Conservation (phyloP, 2,797 vertebrate genomes). For the Liasis olivaceus region DNA sequence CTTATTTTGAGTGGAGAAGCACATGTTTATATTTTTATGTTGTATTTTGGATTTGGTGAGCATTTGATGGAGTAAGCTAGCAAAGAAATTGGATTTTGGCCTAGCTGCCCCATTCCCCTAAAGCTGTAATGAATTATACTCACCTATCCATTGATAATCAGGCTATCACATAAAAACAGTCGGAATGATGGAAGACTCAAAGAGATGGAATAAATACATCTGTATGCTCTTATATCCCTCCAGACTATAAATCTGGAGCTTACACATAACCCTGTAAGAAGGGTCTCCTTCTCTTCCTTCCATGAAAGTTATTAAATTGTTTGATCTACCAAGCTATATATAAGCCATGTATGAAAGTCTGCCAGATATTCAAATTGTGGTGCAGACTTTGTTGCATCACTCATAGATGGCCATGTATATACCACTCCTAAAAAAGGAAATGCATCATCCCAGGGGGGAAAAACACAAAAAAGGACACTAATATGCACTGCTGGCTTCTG, state of each 20-base stretch:
- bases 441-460: neutral
- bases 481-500: neutral
- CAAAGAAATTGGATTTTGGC: slow-evolving; percentile 10
- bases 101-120: neutral
- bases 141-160: neutral
- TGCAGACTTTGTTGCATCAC: neutral
- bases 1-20: neutral
- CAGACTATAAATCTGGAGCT: neutral
- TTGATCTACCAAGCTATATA: neutral
- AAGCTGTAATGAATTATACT: neutral
- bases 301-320: neutral
- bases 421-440: neutral
- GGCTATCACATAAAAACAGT: neutral
- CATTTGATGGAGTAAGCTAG: neutral
- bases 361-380: neutral
- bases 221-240: neutral
- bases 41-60: neutral
- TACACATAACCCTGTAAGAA: neutral
- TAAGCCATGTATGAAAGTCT: neutral
- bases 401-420: neutral
- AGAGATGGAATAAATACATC: neutral
- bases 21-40: neutral
- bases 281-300: neutral
- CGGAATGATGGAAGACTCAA: neutral
- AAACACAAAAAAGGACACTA: no score